phyloP scores from a whole-genome alignment of 2,888 invertebrate genomes.

The Volucella inflata region DNA sequence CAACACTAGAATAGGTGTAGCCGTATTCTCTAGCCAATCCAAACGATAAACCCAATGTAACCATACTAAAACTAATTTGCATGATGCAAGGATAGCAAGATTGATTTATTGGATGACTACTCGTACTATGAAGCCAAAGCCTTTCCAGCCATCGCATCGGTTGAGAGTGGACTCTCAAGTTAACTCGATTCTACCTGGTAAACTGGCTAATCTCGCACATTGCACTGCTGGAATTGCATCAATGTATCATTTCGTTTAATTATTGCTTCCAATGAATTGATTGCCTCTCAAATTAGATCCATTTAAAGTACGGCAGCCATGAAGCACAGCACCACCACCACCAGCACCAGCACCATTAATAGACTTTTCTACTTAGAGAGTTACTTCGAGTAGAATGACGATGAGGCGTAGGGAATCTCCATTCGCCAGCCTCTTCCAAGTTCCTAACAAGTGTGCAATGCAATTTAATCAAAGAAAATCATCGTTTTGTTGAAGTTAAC shows the following conservation, averaged over 20 bases:
- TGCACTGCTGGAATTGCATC: slow-evolving; percentile 65
- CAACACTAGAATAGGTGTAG: slow-evolving; percentile 28
- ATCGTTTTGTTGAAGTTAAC: slow-evolving; percentile 59
- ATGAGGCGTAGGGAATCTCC: not conserved
- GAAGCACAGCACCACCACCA: slow-evolving; percentile 19
- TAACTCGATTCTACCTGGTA: not conserved
- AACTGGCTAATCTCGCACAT: not conserved
- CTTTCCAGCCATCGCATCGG: not conserved
- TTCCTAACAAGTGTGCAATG: slow-evolving; percentile 71
- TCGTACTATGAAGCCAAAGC: slow-evolving; percentile 55
- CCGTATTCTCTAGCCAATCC: slow-evolving; percentile 24
- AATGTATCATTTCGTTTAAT: slow-evolving; percentile 76
- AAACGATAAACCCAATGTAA: slow-evolving; percentile 33
- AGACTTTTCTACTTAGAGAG: slow-evolving; percentile 48
- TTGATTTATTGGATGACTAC: slow-evolving; percentile 74
- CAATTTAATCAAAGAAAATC: slow-evolving; percentile 72
- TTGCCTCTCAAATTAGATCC: slow-evolving; percentile 76
- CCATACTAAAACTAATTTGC: slow-evolving; percentile 74
- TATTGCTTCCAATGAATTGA: slow-evolving; percentile 75
- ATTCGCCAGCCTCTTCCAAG: slow-evolving; percentile 33
- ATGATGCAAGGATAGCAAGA: slow-evolving; percentile 74
- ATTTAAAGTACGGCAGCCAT: slow-evolving; percentile 70
- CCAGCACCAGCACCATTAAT: slow-evolving; percentile 61
- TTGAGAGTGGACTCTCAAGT: not conserved
- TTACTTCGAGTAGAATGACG: not conserved